Conservation (phyloP, 2,113 vertebrate genomes). For the Chaetura pelagica region DNA sequence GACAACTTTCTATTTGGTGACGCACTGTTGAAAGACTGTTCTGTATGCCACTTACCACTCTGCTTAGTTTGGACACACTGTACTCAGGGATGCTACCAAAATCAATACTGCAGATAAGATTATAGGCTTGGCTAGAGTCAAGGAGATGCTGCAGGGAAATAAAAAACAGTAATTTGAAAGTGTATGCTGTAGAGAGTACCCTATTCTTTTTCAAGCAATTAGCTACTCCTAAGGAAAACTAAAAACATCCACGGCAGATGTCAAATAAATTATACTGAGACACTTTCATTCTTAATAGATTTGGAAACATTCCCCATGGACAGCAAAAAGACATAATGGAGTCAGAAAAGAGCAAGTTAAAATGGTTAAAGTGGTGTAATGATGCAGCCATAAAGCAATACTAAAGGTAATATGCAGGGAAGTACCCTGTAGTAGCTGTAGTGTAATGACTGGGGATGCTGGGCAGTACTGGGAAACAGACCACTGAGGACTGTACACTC, state of each 20-base stretch:
- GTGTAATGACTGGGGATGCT: neutral
- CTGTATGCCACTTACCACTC: neutral
- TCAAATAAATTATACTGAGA: neutral
- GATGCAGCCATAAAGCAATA: neutral
- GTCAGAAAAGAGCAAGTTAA: neutral
- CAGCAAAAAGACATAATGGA: neutral
- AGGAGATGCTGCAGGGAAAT: neutral
- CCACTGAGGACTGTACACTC: neutral
- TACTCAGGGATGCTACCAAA: conserved; percentile 25
- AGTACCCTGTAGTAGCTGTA: neutral
- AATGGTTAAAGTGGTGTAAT: neutral
- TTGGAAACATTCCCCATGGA: neutral
- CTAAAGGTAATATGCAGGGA: neutral
- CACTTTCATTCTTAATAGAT: neutral
- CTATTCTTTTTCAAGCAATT: conserved; percentile 23
- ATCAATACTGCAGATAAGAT: neutral
- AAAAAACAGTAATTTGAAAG: neutral
- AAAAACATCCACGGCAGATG: neutral
- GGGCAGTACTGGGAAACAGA: neutral
- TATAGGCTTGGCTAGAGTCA: neutral
- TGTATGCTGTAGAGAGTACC: neutral
- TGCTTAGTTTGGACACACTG: conserved; percentile 20
- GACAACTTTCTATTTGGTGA: neutral
- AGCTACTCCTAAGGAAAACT: neutral
- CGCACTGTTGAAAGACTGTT: neutral